Percentiles rank a stretch among this genome's conserved stretches.
Conservation (phyloP, 2,888 invertebrate species). For the Drosophila buzzatii region DNA sequence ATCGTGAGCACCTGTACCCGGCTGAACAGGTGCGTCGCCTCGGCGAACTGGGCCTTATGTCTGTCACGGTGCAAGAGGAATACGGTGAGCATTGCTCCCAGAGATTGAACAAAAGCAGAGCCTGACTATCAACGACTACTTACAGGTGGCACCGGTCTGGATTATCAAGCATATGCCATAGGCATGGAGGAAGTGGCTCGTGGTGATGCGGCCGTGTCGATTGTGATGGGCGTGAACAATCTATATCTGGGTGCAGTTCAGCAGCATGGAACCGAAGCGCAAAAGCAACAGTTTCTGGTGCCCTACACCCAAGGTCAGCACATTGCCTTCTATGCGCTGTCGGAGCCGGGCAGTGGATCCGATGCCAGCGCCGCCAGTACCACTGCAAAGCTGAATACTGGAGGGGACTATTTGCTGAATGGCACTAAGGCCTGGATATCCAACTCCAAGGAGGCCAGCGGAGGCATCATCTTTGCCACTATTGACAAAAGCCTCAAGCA, state of each 20-base stretch:
- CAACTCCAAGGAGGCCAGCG: slow-evolving; percentile 93
- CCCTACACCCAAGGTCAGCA: slow-evolving; percentile 90
- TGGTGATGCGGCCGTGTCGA: slow-evolving; percentile 95
- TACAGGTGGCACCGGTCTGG: slow-evolving; percentile 92
- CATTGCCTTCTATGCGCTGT: slow-evolving; percentile 97
- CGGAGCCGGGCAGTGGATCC: slow-evolving; percentile 96
- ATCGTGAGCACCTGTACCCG: slow-evolving; percentile 93
- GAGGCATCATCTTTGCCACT: slow-evolving; percentile 93
- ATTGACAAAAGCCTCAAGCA: slow-evolving; percentile 92
- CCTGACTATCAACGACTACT: not conserved
- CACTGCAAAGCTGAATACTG: slow-evolving; percentile 88
- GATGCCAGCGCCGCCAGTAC: slow-evolving; percentile 98
- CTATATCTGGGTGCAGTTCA: slow-evolving; percentile 93
- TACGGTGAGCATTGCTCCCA: slow-evolving; percentile 85
- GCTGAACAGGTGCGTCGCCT: slow-evolving; percentile 93
- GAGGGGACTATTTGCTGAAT: slow-evolving; percentile 90
- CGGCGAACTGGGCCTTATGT: slow-evolving; percentile 96
- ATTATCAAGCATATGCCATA: slow-evolving; percentile 95
- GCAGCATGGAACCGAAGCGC: slow-evolving; percentile 91
- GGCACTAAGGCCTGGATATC: slow-evolving; percentile 98
- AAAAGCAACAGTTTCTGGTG: slow-evolving; percentile 91
- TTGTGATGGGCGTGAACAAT: slow-evolving; percentile 97
- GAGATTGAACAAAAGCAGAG: not conserved
- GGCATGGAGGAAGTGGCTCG: slow-evolving; percentile 96
- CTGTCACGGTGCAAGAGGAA: slow-evolving; percentile 91